Base-by-base conservation (phyloP, 1,140 invertebrate genomes). In the Ctenoplectra terminalis region DNA sequence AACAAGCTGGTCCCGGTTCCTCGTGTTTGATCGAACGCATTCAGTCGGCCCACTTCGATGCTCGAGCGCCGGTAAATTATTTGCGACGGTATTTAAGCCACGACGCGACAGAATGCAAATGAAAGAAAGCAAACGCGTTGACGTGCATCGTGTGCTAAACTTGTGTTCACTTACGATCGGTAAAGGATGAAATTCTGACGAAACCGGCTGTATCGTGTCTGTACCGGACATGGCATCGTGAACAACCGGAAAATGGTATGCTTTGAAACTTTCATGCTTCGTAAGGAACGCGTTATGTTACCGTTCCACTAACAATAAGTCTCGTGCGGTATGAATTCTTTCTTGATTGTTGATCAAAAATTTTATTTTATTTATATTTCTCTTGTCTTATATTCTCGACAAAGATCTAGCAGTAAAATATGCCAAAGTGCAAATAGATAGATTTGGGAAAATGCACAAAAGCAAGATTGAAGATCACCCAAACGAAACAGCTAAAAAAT, bases 71-170 rank as follows among this genome's bases (percentile, higher is more conserved):
- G 23, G 37, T 52, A 74, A 83, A 83, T 86, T 82, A 79, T 86
- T 69, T 82, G 52, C 50, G 29, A 56, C 31, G 50, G 71, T 80
- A 88, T 88, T 85, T 84, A 82, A 79, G 60, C 56, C 60, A 71
- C 50, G 43, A 56, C 40, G 31, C 40, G 37, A 9, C n/a, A 34
- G 56, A 84, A 89, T 90, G 86, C 81, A 89, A 89, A 90, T 90
- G 48, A 71, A 88, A 87, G 88, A 89, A 90, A 90, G 87, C 74
- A 88, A 87, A 82, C 81, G 79, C 79, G 13, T 17, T 54, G n/a
- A 89, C 88, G 86, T 84, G 86, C 43, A 26, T 56, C 4, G 86
- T 50, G 54, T 84, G 46, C 7, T 37, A 69, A 87, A 40, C 9
- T 23, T 23, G 43, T 40, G n/a, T 34, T n/a, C 26, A 20, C 29